phyloP scores from a whole-genome alignment of 1,140 invertebrate species.

The Cydia splendana region DNA sequence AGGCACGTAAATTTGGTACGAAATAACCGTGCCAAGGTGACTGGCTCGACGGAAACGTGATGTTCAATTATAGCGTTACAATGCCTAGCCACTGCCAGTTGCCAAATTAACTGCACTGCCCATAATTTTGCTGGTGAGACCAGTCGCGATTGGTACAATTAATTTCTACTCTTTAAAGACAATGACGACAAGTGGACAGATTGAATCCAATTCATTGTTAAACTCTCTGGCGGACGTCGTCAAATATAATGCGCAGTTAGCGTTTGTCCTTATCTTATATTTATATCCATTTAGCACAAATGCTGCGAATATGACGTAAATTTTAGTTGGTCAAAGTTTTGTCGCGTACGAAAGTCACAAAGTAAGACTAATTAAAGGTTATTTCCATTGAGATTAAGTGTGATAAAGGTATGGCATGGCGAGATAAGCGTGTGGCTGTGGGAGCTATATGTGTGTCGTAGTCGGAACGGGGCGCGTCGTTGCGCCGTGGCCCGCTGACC shows the following conservation, averaged over 20 bases:
- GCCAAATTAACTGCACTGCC: conserved; percentile 45
- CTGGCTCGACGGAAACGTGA: conserved; percentile 60
- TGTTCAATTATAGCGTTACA: conserved; percentile 59
- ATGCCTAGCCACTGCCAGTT: conserved; percentile 35
- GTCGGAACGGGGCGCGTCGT: conserved; percentile 38
- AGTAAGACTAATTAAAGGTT: conserved; percentile 17
- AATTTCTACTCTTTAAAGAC: background rate
- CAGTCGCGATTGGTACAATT: background rate
- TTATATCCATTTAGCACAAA: background rate
- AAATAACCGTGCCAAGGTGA: conserved; percentile 67
- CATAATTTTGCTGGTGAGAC: conserved; percentile 1
- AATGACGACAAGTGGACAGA: conserved; percentile 1
- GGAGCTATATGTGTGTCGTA: conserved; percentile 17
- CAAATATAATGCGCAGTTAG: conserved; percentile 15
- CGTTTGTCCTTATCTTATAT: background rate
- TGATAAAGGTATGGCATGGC: conserved; percentile 22
- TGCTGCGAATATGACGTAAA: background rate
- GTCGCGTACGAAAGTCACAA: background rate
- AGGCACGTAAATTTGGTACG: conserved; percentile 51
- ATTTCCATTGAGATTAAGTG: conserved; percentile 21
- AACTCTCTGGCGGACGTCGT: conserved; percentile 33
- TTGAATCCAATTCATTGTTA: conserved; percentile 1
- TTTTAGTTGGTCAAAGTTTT: background rate
- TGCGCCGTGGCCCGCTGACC: conserved; percentile 71
- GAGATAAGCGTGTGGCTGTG: conserved; percentile 32